Base-by-base conservation (phyloP, 2,113 vertebrate genomes). In the Pholis gunnellus region DNA sequence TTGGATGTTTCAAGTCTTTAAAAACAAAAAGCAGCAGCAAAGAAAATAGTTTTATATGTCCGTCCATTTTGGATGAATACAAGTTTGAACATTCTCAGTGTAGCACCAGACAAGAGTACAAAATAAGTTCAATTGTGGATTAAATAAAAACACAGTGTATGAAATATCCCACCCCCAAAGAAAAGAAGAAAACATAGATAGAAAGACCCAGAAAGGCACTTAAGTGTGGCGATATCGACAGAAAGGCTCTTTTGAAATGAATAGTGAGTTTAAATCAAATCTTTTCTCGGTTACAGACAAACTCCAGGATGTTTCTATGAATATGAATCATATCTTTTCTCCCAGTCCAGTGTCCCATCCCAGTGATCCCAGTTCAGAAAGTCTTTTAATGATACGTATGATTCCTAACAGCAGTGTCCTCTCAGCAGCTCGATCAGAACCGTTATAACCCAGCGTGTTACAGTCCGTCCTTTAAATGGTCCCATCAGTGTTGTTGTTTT, bases 131-230 rank as follows among this genome's bases (percentile, higher is more conserved):
- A 83, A 17, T 15, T 2, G 84, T 89, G 87, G 75, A 70, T 75
- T 0, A 25, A 72, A 72, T 29, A 72, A 71, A 81, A 44, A 68
- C 17, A 20, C 9, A 59, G 50, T 11, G 2, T 50, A 69, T 61
- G 65, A 81, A 72, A 70, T 42, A 34, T 40, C 34, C 27, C 52
- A 8, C 36, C 14, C 15, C 2, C 61, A 2, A 29, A 56, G 27
- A 38, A 50, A 54, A 34, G 25, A 63, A 75, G 20, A 71, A 68
- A 85, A 68, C 86, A 75, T 54, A 81, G 81, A 81, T 83, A 87
- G 83, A 91, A 90, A 88, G 50, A 86, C 91, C 84, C 82, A 52
- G 78, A 91, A 94, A 95, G 94, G 94, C 94, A 94, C 94, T 94
- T 95, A 66, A 84, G 90, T 89, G 84, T 88, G 83, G 87, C 25